Evolutionary conservation across 2,113 vertebrate species (phyloP).

Genomic region (Gallinago media): DNA sequence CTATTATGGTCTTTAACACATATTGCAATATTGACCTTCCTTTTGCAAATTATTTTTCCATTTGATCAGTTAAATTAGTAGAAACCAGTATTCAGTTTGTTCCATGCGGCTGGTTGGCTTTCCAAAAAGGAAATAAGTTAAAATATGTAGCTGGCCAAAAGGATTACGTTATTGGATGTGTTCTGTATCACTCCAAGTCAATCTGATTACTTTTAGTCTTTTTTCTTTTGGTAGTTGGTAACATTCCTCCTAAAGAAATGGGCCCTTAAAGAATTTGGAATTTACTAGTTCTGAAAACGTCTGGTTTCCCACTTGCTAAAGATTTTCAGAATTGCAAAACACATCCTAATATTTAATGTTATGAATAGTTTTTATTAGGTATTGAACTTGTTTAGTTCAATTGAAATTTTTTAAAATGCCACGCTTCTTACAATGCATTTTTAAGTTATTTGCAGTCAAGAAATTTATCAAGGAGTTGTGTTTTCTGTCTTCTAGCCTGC

Average conservation of each 20-base stretch:
- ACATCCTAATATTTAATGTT: not conserved
- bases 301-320: not conserved
- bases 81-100: not conserved
- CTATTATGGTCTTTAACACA: accelerated
- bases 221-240: not conserved
- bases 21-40: not conserved
- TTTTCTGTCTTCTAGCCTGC: not conserved
- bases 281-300: not conserved
- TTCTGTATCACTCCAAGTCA: not conserved
- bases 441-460: not conserved
- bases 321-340: not conserved
- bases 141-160: not conserved
- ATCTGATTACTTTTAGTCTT: not conserved
- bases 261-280: not conserved
- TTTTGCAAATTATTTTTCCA: not conserved
- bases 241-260: not conserved
- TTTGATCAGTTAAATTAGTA: not conserved
- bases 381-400: not conserved
- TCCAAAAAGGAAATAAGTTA: not conserved
- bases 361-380: not conserved
- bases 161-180: not conserved
- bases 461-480: not conserved
- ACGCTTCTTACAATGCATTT: not conserved
- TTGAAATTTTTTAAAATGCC: not conserved
- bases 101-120: not conserved